Evolutionary conservation across 2,888 invertebrate genomes (phyloP), one percentile per base, ranked within the genome.

Genomic region (Exephanes ischioxanthus): DNA sequence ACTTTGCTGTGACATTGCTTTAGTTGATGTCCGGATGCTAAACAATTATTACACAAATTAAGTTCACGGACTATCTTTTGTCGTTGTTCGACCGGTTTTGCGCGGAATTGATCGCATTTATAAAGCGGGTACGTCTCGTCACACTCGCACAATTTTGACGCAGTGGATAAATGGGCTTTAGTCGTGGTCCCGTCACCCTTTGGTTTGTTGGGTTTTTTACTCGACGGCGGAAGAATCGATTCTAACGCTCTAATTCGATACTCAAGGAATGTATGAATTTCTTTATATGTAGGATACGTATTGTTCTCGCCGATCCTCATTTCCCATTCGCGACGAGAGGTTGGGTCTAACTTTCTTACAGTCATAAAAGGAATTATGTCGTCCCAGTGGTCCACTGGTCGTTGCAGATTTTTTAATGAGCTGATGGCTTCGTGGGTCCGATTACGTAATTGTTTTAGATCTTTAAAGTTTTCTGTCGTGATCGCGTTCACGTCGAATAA

Each of bases 241-340:
- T 68, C 68, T 48, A 70, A 48, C 5, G 70, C 70, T 26, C 70
- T 22, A 4, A 70, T 51, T 70, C 70, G 11, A 14, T 70, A 70
- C 26, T 70, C 70, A 22, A 70, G 30, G 6, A 70, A 70, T 1
- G 26, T 16, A 16, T 22, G 70, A 70, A 53, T 51, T 45, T 70
- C 51, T 0, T 48, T 6, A 7, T 70, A 70, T 11, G 26, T 70
- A 3, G 51, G 70, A 16, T 51, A 70, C 14, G 26, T 51, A 4
- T 30, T 26, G 9, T 48, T 48, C 2, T 70, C 70, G 4, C 70
- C 51, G 11, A 70, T 70, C 16, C 70, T 11, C 70, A 70, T 73
- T 37, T 86, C 84, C 86, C 86, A 86, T 9, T 80, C 81, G n/a
- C 67, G 72, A 2, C 87, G 80, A 0, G 85, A 75, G 0, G 41